These are phyloP conservation scores for Neosilurus hyrtlii DNA, from an alignment of 2,797 vertebrate genomes.

Conservation along the genomic window DNA sequence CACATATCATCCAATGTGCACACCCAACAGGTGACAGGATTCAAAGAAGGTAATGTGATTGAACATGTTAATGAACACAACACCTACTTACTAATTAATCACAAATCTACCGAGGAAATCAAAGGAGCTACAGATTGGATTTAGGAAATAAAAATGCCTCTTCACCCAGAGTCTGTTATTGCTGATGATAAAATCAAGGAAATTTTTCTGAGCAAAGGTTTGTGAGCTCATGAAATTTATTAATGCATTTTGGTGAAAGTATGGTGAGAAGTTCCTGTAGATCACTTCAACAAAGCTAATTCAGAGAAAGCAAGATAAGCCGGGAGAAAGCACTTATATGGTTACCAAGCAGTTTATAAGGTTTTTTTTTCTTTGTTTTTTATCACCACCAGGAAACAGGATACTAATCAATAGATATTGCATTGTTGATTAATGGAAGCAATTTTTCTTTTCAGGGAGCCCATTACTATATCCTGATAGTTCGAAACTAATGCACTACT, in stretches of 20 bases:
- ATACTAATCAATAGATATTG: conserved; percentile 28
- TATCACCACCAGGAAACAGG: conserved; percentile 12
- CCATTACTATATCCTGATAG: conserved; percentile 1
- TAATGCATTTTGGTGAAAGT: not conserved
- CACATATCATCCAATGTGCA: not conserved
- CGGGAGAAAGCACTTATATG: conserved; percentile 14
- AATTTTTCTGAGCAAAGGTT: conserved; percentile 11
- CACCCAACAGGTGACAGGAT: not conserved
- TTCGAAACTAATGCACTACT: conserved; percentile 1
- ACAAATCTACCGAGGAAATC: not conserved
- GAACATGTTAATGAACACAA: not conserved
- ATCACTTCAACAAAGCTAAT: not conserved
- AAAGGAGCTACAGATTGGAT: not conserved
- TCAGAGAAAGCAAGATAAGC: not conserved
- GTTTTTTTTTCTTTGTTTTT: not conserved
- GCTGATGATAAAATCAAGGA: not conserved
- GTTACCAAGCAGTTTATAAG: conserved; percentile 11
- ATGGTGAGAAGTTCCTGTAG: not conserved
- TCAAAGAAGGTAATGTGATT: not conserved
- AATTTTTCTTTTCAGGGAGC: conserved; percentile 15
- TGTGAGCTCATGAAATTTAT: not conserved
- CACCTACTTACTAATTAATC: not conserved
- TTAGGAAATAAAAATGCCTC: not conserved
- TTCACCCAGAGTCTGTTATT: not conserved
- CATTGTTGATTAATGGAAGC: conserved; percentile 19